Evolutionary conservation across 2,113 vertebrate genomes (phyloP).

Genomic region (Pachypanchax playfairii): DNA sequence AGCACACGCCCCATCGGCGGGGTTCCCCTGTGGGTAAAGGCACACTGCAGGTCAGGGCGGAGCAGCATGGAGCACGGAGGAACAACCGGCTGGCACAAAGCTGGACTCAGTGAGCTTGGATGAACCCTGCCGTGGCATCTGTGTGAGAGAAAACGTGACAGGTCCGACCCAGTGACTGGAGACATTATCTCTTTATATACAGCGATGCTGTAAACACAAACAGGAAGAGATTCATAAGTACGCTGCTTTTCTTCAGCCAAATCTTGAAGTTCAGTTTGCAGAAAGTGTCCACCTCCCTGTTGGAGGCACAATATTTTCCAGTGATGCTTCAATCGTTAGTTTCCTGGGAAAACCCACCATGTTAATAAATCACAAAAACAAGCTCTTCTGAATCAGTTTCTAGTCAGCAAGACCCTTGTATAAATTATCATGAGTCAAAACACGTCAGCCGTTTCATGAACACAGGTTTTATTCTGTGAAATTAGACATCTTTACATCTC

Average conservation of each 20-base stretch:
- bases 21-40: conserved; percentile 68
- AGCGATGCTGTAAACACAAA: conserved; percentile 74
- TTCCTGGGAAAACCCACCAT: conserved; percentile 53
- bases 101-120: conserved; percentile 19
- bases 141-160: conserved; percentile 20
- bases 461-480: background rate
- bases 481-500: background rate
- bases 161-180: conserved; percentile 33
- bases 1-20: conserved; percentile 75
- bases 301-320: conserved; percentile 45
- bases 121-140: conserved; percentile 18
- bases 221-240: conserved; percentile 74
- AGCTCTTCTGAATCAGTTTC: background rate
- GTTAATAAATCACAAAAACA: conserved; percentile 38
- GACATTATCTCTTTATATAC: conserved; percentile 46
- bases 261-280: conserved; percentile 60
- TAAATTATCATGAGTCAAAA: too few species aligned
- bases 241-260: conserved; percentile 54
- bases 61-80: conserved; percentile 51
- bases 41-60: conserved; percentile 63
- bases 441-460: too few species aligned
- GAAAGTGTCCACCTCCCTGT: conserved; percentile 48
- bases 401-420: background rate
- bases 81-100: conserved; percentile 70
- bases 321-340: conserved; percentile 40